These are phyloP conservation scores for Novumbra hubbsi DNA, from an alignment of 2,797 vertebrate species.

Conservation along the genomic window DNA sequence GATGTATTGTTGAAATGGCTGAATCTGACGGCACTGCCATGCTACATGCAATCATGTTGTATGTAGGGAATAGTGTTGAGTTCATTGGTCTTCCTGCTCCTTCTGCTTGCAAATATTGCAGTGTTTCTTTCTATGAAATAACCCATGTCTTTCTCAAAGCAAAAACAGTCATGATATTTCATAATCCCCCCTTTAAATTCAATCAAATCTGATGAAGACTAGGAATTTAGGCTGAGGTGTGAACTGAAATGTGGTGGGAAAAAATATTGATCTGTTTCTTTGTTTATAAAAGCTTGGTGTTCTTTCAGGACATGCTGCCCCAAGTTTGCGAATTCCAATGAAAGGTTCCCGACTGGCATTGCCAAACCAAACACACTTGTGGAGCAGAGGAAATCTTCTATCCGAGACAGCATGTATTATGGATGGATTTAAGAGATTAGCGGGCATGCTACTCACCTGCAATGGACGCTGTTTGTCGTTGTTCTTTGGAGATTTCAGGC, in stretches of 20 bases:
- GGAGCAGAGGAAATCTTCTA: constrained; percentile 75
- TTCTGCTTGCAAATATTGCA: not conserved
- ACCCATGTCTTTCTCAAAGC: not conserved
- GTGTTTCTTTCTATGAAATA: not conserved
- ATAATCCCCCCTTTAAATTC: not conserved
- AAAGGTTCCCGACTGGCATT: constrained; percentile 63
- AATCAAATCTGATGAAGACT: not conserved
- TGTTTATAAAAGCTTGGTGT: constrained; percentile 35
- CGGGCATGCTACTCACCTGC: constrained; percentile 85
- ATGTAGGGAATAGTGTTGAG: not conserved
- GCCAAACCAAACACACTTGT: constrained; percentile 77
- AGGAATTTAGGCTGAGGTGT: not conserved
- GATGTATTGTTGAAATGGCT: constrained; percentile 49
- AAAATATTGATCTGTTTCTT: constrained; percentile 26
- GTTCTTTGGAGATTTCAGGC: constrained; percentile 98
- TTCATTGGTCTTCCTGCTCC: not conserved
- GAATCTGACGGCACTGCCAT: constrained; percentile 30
- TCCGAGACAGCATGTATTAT: constrained; percentile 71
- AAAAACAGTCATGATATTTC: not conserved
- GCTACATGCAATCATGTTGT: too few species aligned
- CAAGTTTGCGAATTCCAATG: constrained; percentile 63
- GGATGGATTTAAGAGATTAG: constrained; percentile 79
- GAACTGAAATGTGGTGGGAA: not conserved
- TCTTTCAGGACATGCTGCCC: constrained; percentile 55
- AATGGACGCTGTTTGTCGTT: constrained; percentile 98